phyloP scores from a whole-genome alignment of 2,797 vertebrate species.

The Sebastes trivittatus region DNA sequence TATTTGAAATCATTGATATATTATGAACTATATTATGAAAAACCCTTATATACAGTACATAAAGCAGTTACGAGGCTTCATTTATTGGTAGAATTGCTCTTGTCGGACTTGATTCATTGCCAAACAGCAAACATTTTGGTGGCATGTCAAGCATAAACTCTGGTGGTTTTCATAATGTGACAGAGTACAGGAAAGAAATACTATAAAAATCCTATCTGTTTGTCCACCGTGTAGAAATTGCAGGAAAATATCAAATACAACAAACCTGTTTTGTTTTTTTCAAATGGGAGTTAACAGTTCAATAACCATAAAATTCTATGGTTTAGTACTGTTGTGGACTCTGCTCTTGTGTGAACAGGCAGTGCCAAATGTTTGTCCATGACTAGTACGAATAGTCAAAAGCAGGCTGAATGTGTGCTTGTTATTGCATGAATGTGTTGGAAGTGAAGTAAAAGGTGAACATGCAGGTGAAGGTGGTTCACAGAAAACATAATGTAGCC shows the following conservation, averaged over 20 bases:
- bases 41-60: background rate
- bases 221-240: background rate
- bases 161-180: background rate
- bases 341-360: background rate
- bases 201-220: background rate
- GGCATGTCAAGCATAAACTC: background rate
- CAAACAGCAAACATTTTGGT: background rate
- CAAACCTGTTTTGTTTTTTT: background rate
- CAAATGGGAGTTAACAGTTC: background rate
- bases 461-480: background rate
- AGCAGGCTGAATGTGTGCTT: background rate
- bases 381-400: background rate
- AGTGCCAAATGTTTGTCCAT: background rate
- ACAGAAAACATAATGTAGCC: background rate
- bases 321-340: background rate
- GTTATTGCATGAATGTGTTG: background rate
- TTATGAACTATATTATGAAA: background rate
- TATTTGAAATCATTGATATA: too few species aligned
- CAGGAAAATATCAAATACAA: background rate
- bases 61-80: background rate
- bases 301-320: background rate
- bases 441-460: background rate
- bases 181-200: background rate
- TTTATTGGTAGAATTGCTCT: background rate
- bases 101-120: background rate